phyloP scores from a whole-genome alignment of 2,113 vertebrate species.

The Xenotilapia caudafasciata region DNA sequence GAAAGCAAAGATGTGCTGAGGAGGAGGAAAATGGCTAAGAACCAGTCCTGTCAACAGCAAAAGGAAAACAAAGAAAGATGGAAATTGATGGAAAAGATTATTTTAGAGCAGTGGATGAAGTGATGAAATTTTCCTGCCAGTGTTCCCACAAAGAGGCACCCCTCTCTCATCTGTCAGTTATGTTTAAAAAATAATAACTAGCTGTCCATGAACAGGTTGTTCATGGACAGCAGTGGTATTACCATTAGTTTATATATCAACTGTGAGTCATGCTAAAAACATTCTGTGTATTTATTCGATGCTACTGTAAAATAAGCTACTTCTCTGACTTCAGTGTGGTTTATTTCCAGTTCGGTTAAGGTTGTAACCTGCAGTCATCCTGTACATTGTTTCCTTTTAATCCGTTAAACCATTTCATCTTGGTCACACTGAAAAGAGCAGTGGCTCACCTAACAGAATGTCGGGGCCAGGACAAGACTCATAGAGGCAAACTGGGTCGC shows the following conservation, averaged over 20 bases:
- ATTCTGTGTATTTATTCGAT: background rate
- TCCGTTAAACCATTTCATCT: background rate
- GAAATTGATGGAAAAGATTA: background rate
- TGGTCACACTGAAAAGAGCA: background rate
- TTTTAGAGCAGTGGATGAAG: background rate
- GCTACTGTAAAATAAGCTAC: background rate
- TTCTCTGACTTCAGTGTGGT: background rate
- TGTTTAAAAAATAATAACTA: background rate
- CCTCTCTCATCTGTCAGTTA: background rate
- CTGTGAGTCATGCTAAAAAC: background rate
- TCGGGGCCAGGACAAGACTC: background rate
- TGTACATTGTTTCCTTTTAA: background rate
- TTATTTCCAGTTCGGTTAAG: background rate
- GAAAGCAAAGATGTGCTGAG: background rate
- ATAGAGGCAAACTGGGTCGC: conserved; percentile 20
- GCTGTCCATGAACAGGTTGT: background rate
- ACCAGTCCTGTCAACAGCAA: background rate
- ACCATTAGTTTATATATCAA: background rate
- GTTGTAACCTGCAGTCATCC: background rate
- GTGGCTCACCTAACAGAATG: background rate
- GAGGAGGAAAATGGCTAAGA: background rate
- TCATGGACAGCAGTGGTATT: background rate
- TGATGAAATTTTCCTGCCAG: background rate
- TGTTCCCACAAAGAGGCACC: background rate
- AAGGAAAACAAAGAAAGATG: background rate